A percentile compares a stretch with the other conserved stretches of the same genome.
Conservation (phyloP, 2,888 invertebrate species). For the Scaptodrosophila latifasciaeformis region DNA sequence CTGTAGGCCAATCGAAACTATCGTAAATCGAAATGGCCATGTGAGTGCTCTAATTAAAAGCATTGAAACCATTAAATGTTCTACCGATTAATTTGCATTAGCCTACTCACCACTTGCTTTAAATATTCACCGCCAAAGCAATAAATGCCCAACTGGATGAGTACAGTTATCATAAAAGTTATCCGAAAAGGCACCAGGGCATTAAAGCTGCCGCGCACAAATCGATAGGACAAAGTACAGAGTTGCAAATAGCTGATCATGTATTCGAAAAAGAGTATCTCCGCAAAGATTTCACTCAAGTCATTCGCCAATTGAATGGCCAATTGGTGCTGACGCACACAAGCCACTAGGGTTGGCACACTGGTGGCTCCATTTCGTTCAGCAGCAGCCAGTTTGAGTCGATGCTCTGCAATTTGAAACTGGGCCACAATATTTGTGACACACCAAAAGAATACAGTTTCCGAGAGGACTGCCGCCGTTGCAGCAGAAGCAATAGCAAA, state of each 20-base stretch:
- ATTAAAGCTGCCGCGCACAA: slow-evolving; percentile 29
- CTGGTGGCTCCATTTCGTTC: background rate
- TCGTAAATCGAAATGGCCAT: slow-evolving; percentile 24
- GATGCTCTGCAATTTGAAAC: slow-evolving; percentile 20
- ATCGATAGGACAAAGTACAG: slow-evolving; percentile 35
- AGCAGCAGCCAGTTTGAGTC: slow-evolving; percentile 8
- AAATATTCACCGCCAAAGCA: slow-evolving; percentile 36
- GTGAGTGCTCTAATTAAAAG: slow-evolving; percentile 16
- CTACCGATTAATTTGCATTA: background rate
- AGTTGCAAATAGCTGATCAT: slow-evolving; percentile 39
- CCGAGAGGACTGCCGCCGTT: slow-evolving; percentile 21
- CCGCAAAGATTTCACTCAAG: slow-evolving; percentile 28
- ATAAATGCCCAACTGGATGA: slow-evolving; percentile 30
- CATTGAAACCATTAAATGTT: background rate
- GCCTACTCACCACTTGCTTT: slow-evolving; percentile 24
- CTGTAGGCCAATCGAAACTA: slow-evolving; percentile 22
- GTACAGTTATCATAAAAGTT: slow-evolving; percentile 26
- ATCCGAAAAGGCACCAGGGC: slow-evolving; percentile 30
- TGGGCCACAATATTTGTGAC: slow-evolving; percentile 31
- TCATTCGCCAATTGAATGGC: slow-evolving; percentile 29
- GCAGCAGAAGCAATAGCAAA: slow-evolving; percentile 24
- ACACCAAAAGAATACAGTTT: slow-evolving; percentile 40
- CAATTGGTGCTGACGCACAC: slow-evolving; percentile 20
- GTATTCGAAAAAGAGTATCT: slow-evolving; percentile 42
- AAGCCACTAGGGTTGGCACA: slow-evolving; percentile 1